These are phyloP conservation scores for Pleuronectes platessa DNA, from an alignment of 2,113 vertebrate species.

Conservation along the genomic window DNA sequence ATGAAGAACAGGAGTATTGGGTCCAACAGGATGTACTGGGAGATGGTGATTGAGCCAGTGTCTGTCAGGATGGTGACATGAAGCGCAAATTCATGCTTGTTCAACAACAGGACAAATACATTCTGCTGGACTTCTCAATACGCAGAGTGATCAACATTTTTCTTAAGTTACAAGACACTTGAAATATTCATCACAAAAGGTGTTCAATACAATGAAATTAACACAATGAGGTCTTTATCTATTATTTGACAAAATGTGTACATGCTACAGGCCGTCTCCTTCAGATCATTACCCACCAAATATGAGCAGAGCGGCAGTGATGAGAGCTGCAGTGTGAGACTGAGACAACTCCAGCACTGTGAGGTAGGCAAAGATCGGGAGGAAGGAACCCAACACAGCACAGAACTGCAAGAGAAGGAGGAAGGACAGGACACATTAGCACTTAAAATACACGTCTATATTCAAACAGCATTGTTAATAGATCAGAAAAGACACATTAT, in stretches of 20 bases:
- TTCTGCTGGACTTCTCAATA: neutral
- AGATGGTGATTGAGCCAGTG: slow-evolving; percentile 95
- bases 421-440: neutral
- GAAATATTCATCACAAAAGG: neutral
- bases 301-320: slow-evolving; percentile 87
- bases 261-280: neutral
- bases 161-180: no score
- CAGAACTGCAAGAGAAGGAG: slow-evolving; percentile 85
- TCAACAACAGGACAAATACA: neutral
- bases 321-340: slow-evolving; percentile 88
- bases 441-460: neutral
- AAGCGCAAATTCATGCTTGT: neutral
- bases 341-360: slow-evolving; percentile 89
- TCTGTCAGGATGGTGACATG: slow-evolving; percentile 79
- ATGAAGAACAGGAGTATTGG: slow-evolving; percentile 99
- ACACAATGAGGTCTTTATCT: neutral
- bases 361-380: slow-evolving; percentile 91
- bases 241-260: neutral
- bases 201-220: neutral
- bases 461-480: neutral
- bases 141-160: no score
- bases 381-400: slow-evolving; percentile 89
- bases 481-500: neutral
- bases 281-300: slow-evolving; percentile 86
- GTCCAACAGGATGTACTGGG: slow-evolving; percentile 97